These are phyloP conservation scores for Drosophila lini DNA, from an alignment of 1,140 invertebrate genomes.

Conservation along the genomic window DNA sequence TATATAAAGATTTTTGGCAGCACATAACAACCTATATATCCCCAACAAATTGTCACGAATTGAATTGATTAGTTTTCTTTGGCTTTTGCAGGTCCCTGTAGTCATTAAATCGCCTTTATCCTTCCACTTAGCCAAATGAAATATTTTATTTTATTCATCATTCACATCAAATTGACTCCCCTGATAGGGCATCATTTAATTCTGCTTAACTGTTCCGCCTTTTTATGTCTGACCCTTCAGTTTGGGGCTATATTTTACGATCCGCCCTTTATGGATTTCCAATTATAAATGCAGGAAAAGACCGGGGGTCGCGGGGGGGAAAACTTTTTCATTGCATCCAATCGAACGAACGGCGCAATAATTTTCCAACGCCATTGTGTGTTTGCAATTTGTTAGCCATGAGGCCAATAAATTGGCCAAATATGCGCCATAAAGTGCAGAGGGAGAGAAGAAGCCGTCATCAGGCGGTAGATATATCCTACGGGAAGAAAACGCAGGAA, in stretches of 20 bases:
- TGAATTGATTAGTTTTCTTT: not conserved
- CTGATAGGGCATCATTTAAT: constrained; percentile 35
- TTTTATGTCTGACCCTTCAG: constrained; percentile 33
- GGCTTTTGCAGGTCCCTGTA: not conserved
- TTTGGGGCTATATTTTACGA: constrained; percentile 30
- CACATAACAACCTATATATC: not conserved
- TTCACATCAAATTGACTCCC: constrained; percentile 21
- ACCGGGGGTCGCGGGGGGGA: not conserved
- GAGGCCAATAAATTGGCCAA: constrained; percentile 74
- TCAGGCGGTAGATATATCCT: constrained; percentile 22
- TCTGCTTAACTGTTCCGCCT: constrained; percentile 34
- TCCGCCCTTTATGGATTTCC: constrained; percentile 55
- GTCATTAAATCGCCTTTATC: constrained; percentile 1
- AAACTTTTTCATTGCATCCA: constrained; percentile 67
- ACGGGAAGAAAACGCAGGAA: constrained; percentile 4
- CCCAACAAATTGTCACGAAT: not conserved
- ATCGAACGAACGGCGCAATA: constrained; percentile 53
- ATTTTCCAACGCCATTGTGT: constrained; percentile 70
- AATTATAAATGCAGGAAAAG: constrained; percentile 64
- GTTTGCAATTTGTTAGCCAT: constrained; percentile 78
- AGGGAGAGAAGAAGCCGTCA: constrained; percentile 9
- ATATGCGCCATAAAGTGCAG: constrained; percentile 69
- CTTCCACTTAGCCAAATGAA: constrained; percentile 23
- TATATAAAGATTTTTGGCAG: constrained; percentile 9
- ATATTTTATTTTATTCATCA: constrained; percentile 31